phyloP scores from a whole-genome alignment of 2,113 vertebrate species.

The Gambusia holbrooki region DNA sequence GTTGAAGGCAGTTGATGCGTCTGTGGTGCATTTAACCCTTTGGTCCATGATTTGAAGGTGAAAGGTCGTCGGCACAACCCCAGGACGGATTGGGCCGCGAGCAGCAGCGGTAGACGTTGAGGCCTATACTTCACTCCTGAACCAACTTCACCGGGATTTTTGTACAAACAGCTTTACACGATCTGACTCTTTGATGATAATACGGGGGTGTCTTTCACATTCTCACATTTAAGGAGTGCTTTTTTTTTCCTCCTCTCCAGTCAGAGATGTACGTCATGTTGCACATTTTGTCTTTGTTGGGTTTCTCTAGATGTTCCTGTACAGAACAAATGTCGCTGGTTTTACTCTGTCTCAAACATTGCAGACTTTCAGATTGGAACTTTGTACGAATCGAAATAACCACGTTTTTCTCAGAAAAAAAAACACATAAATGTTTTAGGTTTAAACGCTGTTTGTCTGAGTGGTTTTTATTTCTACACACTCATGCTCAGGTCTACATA shows the following conservation, averaged over 20 bases:
- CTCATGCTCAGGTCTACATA: not conserved
- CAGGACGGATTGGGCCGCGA: no score
- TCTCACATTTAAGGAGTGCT: conserved; percentile 2
- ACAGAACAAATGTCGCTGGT: conserved; percentile 29
- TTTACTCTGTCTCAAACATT: conserved; percentile 51
- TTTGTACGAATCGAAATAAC: conserved; percentile 61
- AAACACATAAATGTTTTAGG: conserved; percentile 46
- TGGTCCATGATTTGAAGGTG: no score
- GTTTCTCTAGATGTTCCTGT: conserved; percentile 17
- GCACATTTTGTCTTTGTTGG: conserved; percentile 21
- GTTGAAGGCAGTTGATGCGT: not conserved
- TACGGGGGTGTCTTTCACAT: conserved; percentile 14
- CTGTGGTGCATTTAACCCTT: no score
- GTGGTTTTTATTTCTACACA: conserved; percentile 42
- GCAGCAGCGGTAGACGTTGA: conserved; percentile 38
- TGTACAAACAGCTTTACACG: conserved; percentile 42
- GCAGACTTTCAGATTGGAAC: conserved; percentile 47
- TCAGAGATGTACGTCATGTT: conserved; percentile 31
- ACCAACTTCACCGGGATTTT: conserved; percentile 40
- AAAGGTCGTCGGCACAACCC: no score
- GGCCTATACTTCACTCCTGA: conserved; percentile 89
- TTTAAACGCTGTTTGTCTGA: conserved; percentile 49
- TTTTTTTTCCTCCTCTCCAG: conserved; percentile 22
- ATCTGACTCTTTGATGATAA: conserved; percentile 21
- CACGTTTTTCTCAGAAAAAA: conserved; percentile 37